These are phyloP conservation scores for Amia ocellicauda DNA, from an alignment of 2,113 vertebrate genomes.

Conservation along the genomic window DNA sequence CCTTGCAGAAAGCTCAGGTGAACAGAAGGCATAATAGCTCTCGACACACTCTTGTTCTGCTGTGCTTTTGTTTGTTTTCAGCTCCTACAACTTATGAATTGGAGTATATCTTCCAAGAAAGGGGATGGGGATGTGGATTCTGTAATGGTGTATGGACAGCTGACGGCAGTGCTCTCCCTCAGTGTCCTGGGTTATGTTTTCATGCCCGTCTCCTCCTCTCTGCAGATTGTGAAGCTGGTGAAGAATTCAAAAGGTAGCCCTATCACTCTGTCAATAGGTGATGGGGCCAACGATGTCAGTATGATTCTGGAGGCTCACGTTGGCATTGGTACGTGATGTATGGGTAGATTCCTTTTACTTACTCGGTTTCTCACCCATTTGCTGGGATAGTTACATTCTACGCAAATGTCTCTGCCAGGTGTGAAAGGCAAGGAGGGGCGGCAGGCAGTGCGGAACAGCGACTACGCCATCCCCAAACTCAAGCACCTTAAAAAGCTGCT, in stretches of 20 bases:
- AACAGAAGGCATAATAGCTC: background rate
- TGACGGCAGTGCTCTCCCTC: too few species aligned
- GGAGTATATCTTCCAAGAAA: too few species aligned
- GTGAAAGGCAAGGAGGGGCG: constrained; percentile 97
- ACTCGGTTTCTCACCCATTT: too few species aligned
- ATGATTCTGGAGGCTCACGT: constrained; percentile 99
- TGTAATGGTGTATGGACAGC: too few species aligned
- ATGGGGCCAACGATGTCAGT: constrained; percentile 96
- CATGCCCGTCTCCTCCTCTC: constrained; percentile 7
- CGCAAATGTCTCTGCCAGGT: constrained; percentile 58
- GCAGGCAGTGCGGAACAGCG: constrained; percentile 93
- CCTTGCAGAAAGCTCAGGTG: constrained; percentile 96
- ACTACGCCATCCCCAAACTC: constrained; percentile 95
- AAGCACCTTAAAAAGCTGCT: constrained; percentile 91
- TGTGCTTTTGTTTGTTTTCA: too few species aligned
- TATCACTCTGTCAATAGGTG: constrained; percentile 89
- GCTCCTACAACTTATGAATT: too few species aligned
- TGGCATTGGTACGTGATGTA: constrained; percentile 83
- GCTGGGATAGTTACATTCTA: too few species aligned
- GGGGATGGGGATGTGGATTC: too few species aligned
- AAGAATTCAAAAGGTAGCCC: constrained; percentile 92
- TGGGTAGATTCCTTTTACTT: too few species aligned
- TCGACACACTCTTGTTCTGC: background rate
- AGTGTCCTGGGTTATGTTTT: background rate
- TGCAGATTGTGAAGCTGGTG: constrained; percentile 93